These are phyloP conservation scores for Tanypteryx hageni DNA, from an alignment of 2,888 invertebrate species.

Conservation along the genomic window DNA sequence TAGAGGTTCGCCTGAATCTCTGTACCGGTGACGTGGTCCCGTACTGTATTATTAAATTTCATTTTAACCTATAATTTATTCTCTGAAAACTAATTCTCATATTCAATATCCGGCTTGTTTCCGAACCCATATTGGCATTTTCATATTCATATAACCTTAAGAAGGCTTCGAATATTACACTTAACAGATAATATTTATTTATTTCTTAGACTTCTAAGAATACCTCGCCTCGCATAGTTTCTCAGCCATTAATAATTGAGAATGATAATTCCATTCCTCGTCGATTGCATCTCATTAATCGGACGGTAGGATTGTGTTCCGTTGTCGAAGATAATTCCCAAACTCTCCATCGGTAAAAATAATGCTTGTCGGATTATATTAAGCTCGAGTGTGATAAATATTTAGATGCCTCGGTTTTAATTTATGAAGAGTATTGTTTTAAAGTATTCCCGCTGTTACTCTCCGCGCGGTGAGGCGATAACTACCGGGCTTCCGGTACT, in stretches of 20 bases:
- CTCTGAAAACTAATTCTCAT: too few species aligned
- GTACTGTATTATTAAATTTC: too few species aligned
- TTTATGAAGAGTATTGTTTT: constrained; percentile 55
- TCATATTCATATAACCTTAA: neutral
- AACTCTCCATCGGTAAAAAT: neutral
- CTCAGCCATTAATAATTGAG: neutral
- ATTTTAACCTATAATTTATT: too few species aligned
- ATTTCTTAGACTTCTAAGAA: neutral
- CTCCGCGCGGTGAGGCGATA: constrained; percentile 55
- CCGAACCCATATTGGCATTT: neutral
- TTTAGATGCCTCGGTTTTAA: constrained; percentile 21
- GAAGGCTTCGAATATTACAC: neutral
- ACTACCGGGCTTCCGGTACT: constrained; percentile 61
- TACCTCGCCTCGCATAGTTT: neutral
- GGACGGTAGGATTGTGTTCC: neutral
- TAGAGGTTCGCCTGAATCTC: too few species aligned
- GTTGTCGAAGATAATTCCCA: neutral
- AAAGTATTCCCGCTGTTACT: constrained; percentile 51
- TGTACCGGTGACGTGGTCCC: too few species aligned
- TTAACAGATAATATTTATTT: neutral
- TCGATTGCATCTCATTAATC: constrained; percentile 36
- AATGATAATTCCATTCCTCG: constrained; percentile 5
- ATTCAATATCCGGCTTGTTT: too few species aligned
- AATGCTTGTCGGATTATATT: constrained; percentile 31
- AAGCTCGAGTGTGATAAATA: constrained; percentile 31